phyloP scores from a whole-genome alignment of 2,888 invertebrate species.

The Tanypteryx hageni region DNA sequence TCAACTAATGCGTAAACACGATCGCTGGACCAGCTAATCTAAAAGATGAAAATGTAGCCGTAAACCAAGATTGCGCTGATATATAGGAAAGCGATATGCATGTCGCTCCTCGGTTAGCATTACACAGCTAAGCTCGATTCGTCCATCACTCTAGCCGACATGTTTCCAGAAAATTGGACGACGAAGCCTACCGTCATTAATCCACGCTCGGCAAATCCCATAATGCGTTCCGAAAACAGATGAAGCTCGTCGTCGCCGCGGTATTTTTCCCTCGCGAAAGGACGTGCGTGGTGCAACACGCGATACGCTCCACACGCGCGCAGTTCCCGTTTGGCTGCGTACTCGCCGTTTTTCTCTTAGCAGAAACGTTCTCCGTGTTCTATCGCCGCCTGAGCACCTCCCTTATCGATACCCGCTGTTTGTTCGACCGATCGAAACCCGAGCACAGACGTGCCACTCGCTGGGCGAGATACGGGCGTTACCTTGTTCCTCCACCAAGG shows the following conservation, averaged over 20 bases:
- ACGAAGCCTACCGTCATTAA: not conserved
- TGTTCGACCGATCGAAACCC: slow-evolving; percentile 19
- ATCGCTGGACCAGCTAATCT: no score
- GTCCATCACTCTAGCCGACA: no score
- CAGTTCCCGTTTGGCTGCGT: not conserved
- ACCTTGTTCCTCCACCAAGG: not conserved
- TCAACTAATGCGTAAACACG: no score
- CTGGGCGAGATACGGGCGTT: not conserved
- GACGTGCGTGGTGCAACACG: not conserved
- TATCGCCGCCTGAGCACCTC: not conserved
- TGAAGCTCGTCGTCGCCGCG: not conserved
- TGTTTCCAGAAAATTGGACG: no score
- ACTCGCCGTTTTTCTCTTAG: not conserved
- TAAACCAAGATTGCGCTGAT: no score
- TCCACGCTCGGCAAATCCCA: not conserved
- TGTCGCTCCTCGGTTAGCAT: no score
- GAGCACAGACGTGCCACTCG: not conserved
- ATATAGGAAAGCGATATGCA: no score
- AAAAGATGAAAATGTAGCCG: no score
- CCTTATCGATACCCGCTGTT: not conserved
- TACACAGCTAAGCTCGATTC: no score
- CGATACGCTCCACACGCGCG: not conserved
- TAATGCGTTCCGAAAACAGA: not conserved
- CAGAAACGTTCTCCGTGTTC: not conserved
- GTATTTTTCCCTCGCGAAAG: not conserved